Percentiles rank a stretch among this genome's conserved stretches.
phyloP scores from a whole-genome alignment of 2,797 vertebrate genomes.

The Xyrichtys novacula region DNA sequence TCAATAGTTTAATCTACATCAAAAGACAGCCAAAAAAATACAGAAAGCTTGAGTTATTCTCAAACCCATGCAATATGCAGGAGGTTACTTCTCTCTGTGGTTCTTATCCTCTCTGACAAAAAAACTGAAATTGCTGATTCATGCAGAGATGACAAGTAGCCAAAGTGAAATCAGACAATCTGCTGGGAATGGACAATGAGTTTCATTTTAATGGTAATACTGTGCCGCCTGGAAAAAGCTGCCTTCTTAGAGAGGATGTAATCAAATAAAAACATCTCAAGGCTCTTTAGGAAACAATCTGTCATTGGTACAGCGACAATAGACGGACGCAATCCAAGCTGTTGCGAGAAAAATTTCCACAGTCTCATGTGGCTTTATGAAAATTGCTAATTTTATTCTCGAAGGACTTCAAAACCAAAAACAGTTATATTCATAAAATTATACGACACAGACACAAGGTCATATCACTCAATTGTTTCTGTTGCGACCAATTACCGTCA shows the following conservation, averaged over 20 bases:
- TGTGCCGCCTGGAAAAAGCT: neutral
- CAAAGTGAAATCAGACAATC: too few relatives aligned
- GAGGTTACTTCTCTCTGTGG: too few relatives aligned
- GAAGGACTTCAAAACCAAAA: neutral
- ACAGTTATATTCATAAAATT: neutral
- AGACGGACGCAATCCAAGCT: neutral
- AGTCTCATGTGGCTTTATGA: too few relatives aligned
- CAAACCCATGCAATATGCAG: too few relatives aligned
- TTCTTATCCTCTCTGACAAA: too few relatives aligned
- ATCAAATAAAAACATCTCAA: constrained; percentile 6
- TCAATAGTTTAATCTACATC: too few relatives aligned
- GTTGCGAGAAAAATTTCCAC: neutral
- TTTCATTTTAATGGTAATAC: constrained; percentile 10
- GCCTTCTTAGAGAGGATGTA: neutral
- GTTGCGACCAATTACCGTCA: neutral
- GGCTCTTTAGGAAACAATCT: constrained; percentile 1
- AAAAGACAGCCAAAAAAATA: too few relatives aligned
- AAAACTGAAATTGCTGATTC: too few relatives aligned
- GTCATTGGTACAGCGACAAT: neutral
- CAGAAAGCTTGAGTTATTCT: too few relatives aligned
- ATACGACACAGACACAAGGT: neutral
- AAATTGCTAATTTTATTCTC: constrained; percentile 10
- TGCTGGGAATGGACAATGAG: neutral
- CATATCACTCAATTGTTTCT: too few relatives aligned
- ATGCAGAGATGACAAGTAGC: constrained; percentile 5